Conservation (phyloP, 2,888 invertebrate species). For the Leucophenga montana region DNA sequence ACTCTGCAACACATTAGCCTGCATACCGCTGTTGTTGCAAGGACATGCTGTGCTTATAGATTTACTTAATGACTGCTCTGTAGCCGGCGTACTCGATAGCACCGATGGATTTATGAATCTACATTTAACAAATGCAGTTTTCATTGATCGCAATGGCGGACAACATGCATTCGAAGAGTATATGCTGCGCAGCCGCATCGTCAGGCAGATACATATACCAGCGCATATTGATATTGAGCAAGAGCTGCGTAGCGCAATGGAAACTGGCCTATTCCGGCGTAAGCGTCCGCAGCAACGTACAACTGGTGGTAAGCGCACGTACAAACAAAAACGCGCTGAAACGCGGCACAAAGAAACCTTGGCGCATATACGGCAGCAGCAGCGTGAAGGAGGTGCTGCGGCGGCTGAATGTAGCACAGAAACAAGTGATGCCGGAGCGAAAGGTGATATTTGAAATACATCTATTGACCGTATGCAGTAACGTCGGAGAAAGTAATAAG, state of each 20-base stretch:
- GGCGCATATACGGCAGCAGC: slow-evolving; percentile 52
- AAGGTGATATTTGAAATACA: no score
- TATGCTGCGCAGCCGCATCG: slow-evolving; percentile 66
- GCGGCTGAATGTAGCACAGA: no score
- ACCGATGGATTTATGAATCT: slow-evolving; percentile 71
- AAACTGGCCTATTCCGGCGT: slow-evolving; percentile 46
- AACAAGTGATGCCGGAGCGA: no score
- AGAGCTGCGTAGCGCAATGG: slow-evolving; percentile 55
- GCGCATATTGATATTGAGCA: slow-evolving; percentile 52
- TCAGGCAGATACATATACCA: slow-evolving; percentile 70
- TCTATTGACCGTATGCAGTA: no score
- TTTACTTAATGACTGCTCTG: slow-evolving; percentile 69
- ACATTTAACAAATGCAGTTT: slow-evolving; percentile 63
- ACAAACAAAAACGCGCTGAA: slow-evolving; percentile 62
- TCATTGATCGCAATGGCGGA: slow-evolving; percentile 68
- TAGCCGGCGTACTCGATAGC: slow-evolving; percentile 67
- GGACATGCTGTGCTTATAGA: slow-evolving; percentile 69
- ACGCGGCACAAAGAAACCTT: slow-evolving; percentile 64
- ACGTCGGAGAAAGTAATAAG: no score
- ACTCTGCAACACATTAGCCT: slow-evolving; percentile 65
- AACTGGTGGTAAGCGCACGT: slow-evolving; percentile 53
- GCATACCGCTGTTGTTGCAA: slow-evolving; percentile 63
- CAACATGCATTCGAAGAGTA: slow-evolving; percentile 70
- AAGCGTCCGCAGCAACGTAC: slow-evolving; percentile 26
- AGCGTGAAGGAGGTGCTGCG: slow-evolving; percentile 28